Evolutionary conservation across 1,140 invertebrate species (phyloP).

Genomic region (Drosophila rufa): DNA sequence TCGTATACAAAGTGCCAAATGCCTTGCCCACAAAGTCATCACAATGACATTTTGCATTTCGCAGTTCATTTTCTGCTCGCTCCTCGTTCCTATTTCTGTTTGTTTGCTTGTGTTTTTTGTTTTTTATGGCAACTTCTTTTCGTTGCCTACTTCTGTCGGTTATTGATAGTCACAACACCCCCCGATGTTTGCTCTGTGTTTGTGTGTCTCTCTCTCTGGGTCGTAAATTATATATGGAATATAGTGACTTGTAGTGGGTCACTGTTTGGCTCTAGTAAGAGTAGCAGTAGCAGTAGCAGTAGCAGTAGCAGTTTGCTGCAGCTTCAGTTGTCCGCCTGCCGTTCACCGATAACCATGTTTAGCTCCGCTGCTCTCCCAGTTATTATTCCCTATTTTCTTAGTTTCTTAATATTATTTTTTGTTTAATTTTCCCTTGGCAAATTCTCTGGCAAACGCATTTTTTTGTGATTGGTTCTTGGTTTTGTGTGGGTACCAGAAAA

Average conservation of each 20-base stretch:
- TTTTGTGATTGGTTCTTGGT: constrained; percentile 20
- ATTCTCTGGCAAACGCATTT: constrained; percentile 47
- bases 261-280: background rate
- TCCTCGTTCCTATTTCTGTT: background rate
- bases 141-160: constrained; percentile 30
- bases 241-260: constrained; percentile 15
- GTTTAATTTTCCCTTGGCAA: constrained; percentile 53
- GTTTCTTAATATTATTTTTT: background rate
- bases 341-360: constrained; percentile 43
- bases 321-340: constrained; percentile 40
- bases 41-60: constrained; percentile 63
- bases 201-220: background rate
- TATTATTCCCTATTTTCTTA: background rate
- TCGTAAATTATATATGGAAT: constrained; percentile 33
- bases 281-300: background rate
- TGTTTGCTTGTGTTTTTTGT: constrained; percentile 3
- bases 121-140: constrained; percentile 16
- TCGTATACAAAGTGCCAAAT: constrained; percentile 46
- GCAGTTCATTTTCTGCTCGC: constrained; percentile 32
- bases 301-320: constrained; percentile 17
- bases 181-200: constrained; percentile 1
- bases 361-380: background rate
- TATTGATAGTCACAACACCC: constrained; percentile 30
- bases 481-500: constrained; percentile 13
- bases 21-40: constrained; percentile 54